These are phyloP conservation scores for Acanthiza pusilla DNA, from an alignment of 2,797 vertebrate species.

Conservation along the genomic window DNA sequence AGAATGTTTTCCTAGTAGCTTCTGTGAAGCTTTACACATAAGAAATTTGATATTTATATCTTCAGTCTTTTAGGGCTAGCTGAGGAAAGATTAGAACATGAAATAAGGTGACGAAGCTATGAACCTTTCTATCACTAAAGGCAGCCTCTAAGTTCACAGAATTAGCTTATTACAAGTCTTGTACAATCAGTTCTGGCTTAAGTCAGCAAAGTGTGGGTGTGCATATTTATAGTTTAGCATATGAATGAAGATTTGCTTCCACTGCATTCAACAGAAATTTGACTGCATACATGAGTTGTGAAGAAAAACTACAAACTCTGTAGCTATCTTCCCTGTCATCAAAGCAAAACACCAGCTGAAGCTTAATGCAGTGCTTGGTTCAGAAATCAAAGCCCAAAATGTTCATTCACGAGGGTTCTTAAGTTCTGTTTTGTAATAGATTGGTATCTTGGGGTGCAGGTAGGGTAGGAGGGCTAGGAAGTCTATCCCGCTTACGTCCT, in stretches of 20 bases:
- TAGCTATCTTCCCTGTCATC: background rate
- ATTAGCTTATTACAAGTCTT: background rate
- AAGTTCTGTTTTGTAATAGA: background rate
- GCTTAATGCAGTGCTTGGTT: background rate
- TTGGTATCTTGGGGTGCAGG: background rate
- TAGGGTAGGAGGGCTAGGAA: background rate
- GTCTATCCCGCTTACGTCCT: background rate
- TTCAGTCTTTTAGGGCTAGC: background rate
- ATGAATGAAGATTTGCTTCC: background rate
- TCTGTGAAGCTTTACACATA: background rate
- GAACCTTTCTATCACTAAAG: background rate
- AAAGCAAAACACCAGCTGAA: background rate
- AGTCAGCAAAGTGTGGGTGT: background rate
- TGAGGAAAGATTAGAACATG: background rate
- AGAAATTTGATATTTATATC: accelerated
- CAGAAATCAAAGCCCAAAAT: background rate
- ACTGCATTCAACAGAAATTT: background rate
- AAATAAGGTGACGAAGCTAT: background rate
- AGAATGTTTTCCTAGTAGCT: background rate
- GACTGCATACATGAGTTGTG: background rate
- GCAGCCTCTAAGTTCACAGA: background rate
- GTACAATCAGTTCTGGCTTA: background rate
- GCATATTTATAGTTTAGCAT: background rate
- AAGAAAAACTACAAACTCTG: background rate
- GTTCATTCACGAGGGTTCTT: background rate